phyloP scores from a whole-genome alignment of 2,797 vertebrate genomes.

The Pelodytes ibericus region DNA sequence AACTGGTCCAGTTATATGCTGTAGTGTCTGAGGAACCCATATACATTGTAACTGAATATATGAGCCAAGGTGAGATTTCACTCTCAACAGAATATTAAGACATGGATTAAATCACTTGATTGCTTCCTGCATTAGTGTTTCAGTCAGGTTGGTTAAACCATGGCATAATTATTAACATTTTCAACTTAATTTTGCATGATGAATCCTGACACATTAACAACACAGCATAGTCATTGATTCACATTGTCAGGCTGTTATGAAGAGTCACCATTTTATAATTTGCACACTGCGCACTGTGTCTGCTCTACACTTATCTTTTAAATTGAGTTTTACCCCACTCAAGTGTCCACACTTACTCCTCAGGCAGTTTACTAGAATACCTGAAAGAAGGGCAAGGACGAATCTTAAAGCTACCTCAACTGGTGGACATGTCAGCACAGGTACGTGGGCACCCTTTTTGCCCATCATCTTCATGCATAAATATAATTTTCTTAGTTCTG shows the following conservation, averaged over 20 bases:
- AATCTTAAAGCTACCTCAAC: constrained; percentile 85
- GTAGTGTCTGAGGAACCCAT: constrained; percentile 97
- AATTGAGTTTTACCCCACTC: neutral
- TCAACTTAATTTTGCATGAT: no score
- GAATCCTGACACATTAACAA: no score
- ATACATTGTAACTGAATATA: constrained; percentile 97
- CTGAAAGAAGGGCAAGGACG: constrained; percentile 87
- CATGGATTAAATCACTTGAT: neutral
- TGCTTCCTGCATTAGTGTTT: neutral
- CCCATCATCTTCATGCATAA: neutral
- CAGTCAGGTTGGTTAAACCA: neutral
- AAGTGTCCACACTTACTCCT: constrained; percentile 11
- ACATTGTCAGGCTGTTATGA: no score
- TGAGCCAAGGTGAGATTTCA: constrained; percentile 84
- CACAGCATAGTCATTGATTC: no score
- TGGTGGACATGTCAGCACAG: constrained; percentile 97
- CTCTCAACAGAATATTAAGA: neutral
- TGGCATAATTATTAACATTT: neutral
- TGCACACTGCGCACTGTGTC: no score
- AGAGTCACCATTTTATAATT: no score
- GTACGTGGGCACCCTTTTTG: constrained; percentile 62
- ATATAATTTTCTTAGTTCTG: neutral
- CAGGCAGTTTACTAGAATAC: constrained; percentile 95
- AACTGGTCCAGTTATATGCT: constrained; percentile 96
- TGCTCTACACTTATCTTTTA: no score